phyloP scores from a whole-genome alignment of 2,113 vertebrate genomes.

The Chaetodon trifascialis region DNA sequence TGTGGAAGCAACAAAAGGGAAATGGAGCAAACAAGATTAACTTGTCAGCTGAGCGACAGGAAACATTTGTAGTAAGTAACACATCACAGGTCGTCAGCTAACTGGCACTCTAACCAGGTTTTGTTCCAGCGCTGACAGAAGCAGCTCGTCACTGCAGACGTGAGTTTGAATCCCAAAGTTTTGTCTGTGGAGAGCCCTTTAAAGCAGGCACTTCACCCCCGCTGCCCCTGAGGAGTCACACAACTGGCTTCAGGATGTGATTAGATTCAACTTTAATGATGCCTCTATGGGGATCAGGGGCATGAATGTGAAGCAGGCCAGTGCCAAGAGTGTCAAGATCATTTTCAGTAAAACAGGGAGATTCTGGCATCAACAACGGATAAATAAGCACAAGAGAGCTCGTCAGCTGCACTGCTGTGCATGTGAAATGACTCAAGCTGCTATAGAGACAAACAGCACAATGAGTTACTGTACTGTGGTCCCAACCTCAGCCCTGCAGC shows the following conservation, averaged over 20 bases:
- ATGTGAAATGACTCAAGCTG: neutral
- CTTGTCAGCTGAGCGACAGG: neutral
- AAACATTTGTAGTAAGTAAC: neutral
- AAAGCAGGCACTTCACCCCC: slow-evolving; percentile 29
- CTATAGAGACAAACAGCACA: neutral
- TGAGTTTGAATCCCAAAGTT: slow-evolving; percentile 4
- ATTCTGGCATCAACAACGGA: neutral
- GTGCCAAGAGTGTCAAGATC: neutral
- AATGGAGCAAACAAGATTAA: slow-evolving; percentile 1
- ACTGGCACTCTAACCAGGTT: neutral
- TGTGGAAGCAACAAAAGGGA: neutral
- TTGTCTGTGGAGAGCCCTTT: slow-evolving; percentile 3
- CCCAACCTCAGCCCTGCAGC: slow-evolving; percentile 8
- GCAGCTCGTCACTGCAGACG: neutral
- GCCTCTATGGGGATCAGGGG: neutral
- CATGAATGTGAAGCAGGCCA: slow-evolving; percentile 19
- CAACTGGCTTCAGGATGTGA: slow-evolving; percentile 35
- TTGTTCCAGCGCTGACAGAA: neutral
- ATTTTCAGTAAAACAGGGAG: neutral
- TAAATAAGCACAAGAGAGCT: neutral
- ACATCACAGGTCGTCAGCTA: neutral
- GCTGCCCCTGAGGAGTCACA: slow-evolving; percentile 6
- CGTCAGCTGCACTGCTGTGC: neutral
- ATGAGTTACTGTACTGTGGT: neutral
- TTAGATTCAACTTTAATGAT: slow-evolving; percentile 41